Base-by-base conservation (phyloP, 2,888 invertebrate genomes). In the Aelia acuminata region DNA sequence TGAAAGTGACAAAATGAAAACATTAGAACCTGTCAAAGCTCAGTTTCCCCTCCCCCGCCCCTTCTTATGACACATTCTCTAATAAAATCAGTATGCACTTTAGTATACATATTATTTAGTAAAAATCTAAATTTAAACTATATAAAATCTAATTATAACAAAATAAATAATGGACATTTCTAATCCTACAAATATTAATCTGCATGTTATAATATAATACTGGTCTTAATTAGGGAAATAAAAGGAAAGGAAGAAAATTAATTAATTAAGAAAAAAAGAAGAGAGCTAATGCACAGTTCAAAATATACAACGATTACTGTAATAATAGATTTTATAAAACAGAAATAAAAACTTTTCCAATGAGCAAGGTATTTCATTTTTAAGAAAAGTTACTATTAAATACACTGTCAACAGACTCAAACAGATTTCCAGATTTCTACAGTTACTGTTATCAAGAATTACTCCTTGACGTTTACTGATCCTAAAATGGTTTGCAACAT, bases 361-460 rank as follows among this genome's bases (percentile, higher is more conserved):
- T 70, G 35, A 35, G 63, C 63, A 35, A 35, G 20, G 63, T 31
- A 18, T 31, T 5, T 35, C 35, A 35, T 70, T 70, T 70, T 5
- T 22, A 4, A 1, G 35, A 70, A 31, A 70, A 18, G 35, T 70
- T 7, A 63, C 5, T 3, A 26, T n/a, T n/a, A 35, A 20, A 31
- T 20, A 35, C 1, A 70, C 63, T 18, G 35, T 15, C 35, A 70
- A 70, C 4, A 70, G 35, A 35, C 10, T 70, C 63, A 35, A 35
- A n/a, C n/a, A n/a, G n/a, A n/a, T n/a, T n/a, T n/a, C 18, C 20
- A 18, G 63, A 70, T 35, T 57, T 3, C 63, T 70, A 63, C 8
- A 10, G 63, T 70, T 70, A 70, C 13, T 70, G 31, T 70, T 70
- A 70, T 70, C 63, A 70, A 70, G 31, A 70, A 70, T 35, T 70